Evolutionary conservation across 2,797 vertebrate species (phyloP), one percentile per base, ranked within the genome.

Genomic region (Galagoides demidoff): DNA sequence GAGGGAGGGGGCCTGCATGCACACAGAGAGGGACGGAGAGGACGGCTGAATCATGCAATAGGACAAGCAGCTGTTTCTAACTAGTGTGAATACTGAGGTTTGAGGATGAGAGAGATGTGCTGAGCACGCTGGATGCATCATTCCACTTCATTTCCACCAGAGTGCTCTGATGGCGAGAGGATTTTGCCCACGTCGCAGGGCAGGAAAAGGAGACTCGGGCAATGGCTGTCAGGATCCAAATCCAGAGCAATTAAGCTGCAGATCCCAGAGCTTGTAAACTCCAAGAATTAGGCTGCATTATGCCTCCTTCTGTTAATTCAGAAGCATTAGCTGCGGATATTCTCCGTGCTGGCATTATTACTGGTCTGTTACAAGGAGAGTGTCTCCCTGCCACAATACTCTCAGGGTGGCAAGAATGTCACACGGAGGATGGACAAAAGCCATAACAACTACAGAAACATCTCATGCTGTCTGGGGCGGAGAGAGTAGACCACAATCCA

Each of bases 31-130:
- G 8, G 22, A 59, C 27, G 16, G 3, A 23, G 61, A 29, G 0
- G 16, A 73, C 31, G 55, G 7, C 34, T 45, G 8, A 12, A 23
- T 29, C 17, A 2, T 5, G 4, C 7, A 23, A 68, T 11, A 29
- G 29, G 31, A 45, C 43, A 8, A 6, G 55, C 1, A 7, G 43
- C 17, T 70, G 49, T 78, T 87, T 27, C 45, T 64, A 59, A 81
- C 0, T 9, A 27, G 11, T 17, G 14, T 14, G 2, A 27, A 6
- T 29, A 3, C 0, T 19, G 10, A 71, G 27, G 37, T n/a, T n/a
- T 55, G 14, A 20, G 4, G 85, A 2, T 1, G 1, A n/a, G 1
- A 31, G 63, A 34, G 13, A 10, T 25, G 23, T 6, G 29, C 0
- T 10, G 66, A 52, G 45, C 14, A 12, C 3, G 17, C 68, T 20